A percentile compares a stretch with the other conserved stretches of the same genome.
phyloP scores from a whole-genome alignment of 2,113 vertebrate species.

The Hemiscyllium ocellatum region DNA sequence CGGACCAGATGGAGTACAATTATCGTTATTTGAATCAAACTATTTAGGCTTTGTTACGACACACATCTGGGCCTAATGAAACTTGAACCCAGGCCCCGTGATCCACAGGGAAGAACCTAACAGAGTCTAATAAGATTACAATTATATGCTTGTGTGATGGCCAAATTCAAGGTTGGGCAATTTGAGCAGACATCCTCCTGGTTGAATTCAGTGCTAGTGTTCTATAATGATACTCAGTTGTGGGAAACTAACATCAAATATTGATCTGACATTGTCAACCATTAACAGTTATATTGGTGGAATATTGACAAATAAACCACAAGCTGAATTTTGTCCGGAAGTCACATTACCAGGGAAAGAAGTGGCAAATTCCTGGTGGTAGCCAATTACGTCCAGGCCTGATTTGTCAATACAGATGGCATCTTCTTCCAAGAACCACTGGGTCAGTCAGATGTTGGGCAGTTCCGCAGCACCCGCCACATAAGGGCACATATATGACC shows the following conservation, averaged over 20 bases:
- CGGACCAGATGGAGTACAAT: background rate
- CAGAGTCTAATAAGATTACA: background rate
- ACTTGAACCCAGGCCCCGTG: no score
- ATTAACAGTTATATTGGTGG: background rate
- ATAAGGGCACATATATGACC: no score
- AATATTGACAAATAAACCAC: background rate
- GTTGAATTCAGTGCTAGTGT: background rate
- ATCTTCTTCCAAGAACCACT: background rate
- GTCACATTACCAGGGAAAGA: background rate
- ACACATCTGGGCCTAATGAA: no score
- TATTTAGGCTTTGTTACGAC: no score
- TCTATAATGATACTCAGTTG: background rate
- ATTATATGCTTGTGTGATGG: background rate
- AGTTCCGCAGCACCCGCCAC: background rate
- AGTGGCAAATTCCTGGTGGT: background rate
- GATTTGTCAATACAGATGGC: background rate
- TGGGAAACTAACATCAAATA: background rate
- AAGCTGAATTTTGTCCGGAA: background rate
- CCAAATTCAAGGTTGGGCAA: background rate
- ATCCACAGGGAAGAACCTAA: no score
- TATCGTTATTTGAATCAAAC: no score
- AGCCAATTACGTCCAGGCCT: no score
- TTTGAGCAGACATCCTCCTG: background rate
- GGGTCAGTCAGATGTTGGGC: background rate
- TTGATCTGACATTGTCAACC: background rate